phyloP scores from a whole-genome alignment of 2,888 invertebrate genomes.

The Diogma glabrata region DNA sequence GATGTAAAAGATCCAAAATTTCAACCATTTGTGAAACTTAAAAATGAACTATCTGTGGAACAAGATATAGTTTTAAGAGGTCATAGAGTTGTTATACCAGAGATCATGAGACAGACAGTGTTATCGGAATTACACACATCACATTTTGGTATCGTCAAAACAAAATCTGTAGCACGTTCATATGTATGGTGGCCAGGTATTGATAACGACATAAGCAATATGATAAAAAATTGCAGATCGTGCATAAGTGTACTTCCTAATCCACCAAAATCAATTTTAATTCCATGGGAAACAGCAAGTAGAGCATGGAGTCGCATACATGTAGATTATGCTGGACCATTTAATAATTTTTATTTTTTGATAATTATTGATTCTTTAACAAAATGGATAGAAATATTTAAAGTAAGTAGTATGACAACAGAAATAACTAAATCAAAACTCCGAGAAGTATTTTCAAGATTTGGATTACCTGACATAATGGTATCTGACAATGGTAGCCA shows the following conservation, averaged over 20 bases:
- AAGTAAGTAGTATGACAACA: neutral
- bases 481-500: neutral
- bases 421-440: neutral
- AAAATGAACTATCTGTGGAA: no score
- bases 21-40: no score
- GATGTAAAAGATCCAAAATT: no score
- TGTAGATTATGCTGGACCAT: neutral
- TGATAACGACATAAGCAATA: no score
- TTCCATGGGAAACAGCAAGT: neutral
- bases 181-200: no score
- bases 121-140: no score
- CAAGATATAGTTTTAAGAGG: no score
- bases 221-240: no score
- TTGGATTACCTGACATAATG: neutral
- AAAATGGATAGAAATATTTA: neutral
- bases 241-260: neutral
- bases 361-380: neutral
- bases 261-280: neutral
- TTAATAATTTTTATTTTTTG: neutral
- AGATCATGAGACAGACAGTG: no score
- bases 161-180: no score
- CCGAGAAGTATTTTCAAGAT: neutral
- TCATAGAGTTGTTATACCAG: no score
- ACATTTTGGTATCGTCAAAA: no score
- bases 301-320: neutral